These are phyloP conservation scores for Babyrousa celebensis DNA, from an alignment of 2,797 vertebrate genomes.

Conservation along the genomic window DNA sequence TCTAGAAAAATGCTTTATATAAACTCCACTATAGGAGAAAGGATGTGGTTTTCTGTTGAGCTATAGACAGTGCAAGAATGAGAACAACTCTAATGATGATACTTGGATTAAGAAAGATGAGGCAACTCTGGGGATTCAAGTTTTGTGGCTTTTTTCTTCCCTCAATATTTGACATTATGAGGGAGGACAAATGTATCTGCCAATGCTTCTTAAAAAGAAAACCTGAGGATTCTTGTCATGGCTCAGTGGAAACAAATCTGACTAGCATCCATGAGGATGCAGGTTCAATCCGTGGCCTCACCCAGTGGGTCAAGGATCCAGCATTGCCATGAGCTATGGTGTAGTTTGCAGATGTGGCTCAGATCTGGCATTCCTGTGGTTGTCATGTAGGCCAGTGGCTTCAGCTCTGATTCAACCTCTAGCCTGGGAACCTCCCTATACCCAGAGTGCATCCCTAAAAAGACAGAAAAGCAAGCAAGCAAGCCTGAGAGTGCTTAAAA, in stretches of 20 bases:
- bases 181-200: neutral
- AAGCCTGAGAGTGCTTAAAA: constrained; percentile 1
- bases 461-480: neutral
- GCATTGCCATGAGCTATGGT: too few relatives aligned
- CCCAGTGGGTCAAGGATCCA: too few relatives aligned
- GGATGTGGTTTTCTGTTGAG: constrained; percentile 24
- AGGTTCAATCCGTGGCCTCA: too few relatives aligned
- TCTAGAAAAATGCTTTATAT: neutral
- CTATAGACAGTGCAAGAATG: neutral
- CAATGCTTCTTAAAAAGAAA: neutral
- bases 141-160: neutral
- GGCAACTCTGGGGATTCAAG: neutral
- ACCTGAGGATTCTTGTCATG: too few relatives aligned
- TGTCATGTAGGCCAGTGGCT: too few relatives aligned
- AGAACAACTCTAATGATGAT: constrained; percentile 2
- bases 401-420: too few relatives aligned
- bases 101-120: neutral
- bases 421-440: too few relatives aligned
- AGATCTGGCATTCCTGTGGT: too few relatives aligned
- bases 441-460: too few relatives aligned
- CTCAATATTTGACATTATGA: neutral
- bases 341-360: too few relatives aligned
- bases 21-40: constrained; percentile 8
- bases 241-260: too few relatives aligned
- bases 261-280: too few relatives aligned